Conservation (phyloP, 2,797 vertebrate species). For the Sebastes ruberrimus region DNA sequence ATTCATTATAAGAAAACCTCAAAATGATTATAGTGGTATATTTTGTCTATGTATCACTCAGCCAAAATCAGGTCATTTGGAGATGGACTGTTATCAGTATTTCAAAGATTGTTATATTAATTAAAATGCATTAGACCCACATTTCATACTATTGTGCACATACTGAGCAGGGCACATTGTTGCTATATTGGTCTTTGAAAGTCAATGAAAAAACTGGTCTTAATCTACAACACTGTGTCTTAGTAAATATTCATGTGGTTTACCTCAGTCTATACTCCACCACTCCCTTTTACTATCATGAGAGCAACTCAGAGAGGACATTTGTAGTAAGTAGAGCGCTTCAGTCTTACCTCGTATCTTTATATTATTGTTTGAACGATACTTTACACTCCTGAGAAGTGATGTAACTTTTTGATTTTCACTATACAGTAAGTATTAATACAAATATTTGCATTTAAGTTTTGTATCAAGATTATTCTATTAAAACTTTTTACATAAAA, state of each 20-base stretch:
- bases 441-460: slow-evolving; percentile 57
- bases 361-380: slow-evolving; percentile 48
- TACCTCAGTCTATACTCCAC: slow-evolving; percentile 21
- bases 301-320: slow-evolving; percentile 13
- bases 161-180: background rate
- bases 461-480: slow-evolving; percentile 58
- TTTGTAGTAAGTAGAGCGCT: slow-evolving; percentile 25
- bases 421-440: slow-evolving; percentile 45
- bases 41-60: background rate
- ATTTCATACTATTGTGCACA: background rate
- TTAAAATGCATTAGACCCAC: background rate
- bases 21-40: background rate
- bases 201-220: background rate
- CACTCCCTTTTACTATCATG: background rate
- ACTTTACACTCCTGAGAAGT: slow-evolving; percentile 35
- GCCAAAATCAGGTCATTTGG: background rate
- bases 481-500: slow-evolving; percentile 42
- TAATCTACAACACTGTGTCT: background rate
- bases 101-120: background rate
- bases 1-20: background rate
- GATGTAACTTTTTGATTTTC: slow-evolving; percentile 64
- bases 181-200: background rate
- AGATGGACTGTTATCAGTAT: background rate
- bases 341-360: slow-evolving; percentile 66
- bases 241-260: slow-evolving; percentile 13